Percentiles rank a stretch among this genome's conserved stretches.
Evolutionary conservation across 2,113 vertebrate genomes (phyloP).

Genomic region (Anseranas semipalmata): DNA sequence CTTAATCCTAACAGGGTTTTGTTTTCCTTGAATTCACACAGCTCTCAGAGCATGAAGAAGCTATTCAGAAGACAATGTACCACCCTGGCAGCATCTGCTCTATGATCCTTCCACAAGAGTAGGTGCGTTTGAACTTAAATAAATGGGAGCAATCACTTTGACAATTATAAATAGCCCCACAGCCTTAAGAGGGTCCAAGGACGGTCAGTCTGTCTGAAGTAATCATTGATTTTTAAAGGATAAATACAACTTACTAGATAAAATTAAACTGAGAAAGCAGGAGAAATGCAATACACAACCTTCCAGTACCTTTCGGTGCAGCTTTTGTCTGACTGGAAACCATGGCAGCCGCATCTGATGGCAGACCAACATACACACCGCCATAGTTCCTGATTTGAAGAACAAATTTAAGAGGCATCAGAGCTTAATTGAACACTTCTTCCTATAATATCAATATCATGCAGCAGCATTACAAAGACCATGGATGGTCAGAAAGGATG

Average conservation of each 20-base stretch:
- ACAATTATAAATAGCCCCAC: not conserved
- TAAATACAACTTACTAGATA: not conserved
- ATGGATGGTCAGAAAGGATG: not conserved
- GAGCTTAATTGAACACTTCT: not conserved
- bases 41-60: not conserved
- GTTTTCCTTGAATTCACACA: constrained; percentile 18
- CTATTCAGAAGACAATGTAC: constrained; percentile 26
- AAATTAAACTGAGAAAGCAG: not conserved
- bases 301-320: constrained; percentile 83
- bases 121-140: not conserved
- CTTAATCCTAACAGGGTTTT: constrained; percentile 3
- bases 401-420: not conserved
- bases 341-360: constrained; percentile 81
- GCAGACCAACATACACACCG: constrained; percentile 92
- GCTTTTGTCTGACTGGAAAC: constrained; percentile 86
- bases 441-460: not conserved
- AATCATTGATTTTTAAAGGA: constrained; percentile 22
- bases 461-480: not conserved
- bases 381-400: constrained; percentile 87
- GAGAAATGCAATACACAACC: not conserved
- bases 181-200: not conserved
- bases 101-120: not conserved
- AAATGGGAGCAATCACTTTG: not conserved
- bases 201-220: not conserved
- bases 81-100: not conserved